phyloP scores from a whole-genome alignment of 1,140 invertebrate species.

The Caenorhabditis tropicalis region DNA sequence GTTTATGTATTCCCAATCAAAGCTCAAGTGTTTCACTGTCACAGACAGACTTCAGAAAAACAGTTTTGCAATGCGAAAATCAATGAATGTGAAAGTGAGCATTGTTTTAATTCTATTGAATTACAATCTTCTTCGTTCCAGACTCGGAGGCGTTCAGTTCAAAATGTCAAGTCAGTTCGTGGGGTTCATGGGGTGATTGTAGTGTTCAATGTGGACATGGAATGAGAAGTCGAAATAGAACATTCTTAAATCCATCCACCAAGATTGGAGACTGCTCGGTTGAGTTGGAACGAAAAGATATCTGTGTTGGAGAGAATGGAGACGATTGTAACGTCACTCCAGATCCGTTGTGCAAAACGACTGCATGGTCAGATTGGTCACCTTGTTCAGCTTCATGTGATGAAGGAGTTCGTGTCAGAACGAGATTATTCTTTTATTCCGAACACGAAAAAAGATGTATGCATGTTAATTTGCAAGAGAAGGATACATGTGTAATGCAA shows the following conservation, averaged over 20 bases:
- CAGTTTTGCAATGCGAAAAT: slow-evolving; percentile 72
- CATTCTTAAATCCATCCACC: slow-evolving; percentile 74
- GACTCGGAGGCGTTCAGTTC: slow-evolving; percentile 73
- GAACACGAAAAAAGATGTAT: slow-evolving; percentile 71
- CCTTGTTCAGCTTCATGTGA: slow-evolving; percentile 81
- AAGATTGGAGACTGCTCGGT: slow-evolving; percentile 72
- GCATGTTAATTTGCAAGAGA: slow-evolving; percentile 69
- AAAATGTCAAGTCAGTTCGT: slow-evolving; percentile 75
- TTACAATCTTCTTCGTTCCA: neutral
- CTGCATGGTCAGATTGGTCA: slow-evolving; percentile 85
- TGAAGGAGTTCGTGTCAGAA: slow-evolving; percentile 76
- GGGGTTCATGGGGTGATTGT: slow-evolving; percentile 77
- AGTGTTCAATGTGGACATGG: slow-evolving; percentile 77
- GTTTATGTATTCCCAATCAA: slow-evolving; percentile 81
- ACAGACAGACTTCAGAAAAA: slow-evolving; percentile 77
- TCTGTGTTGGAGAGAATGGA: slow-evolving; percentile 72
- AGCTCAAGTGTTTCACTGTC: slow-evolving; percentile 81
- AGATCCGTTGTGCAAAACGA: slow-evolving; percentile 73
- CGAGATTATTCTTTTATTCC: slow-evolving; percentile 71
- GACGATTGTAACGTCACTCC: slow-evolving; percentile 68
- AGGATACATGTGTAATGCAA: slow-evolving; percentile 66
- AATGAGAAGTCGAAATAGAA: slow-evolving; percentile 73
- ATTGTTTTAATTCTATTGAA: neutral
- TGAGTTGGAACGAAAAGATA: slow-evolving; percentile 72
- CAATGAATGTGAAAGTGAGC: slow-evolving; percentile 65